Percentiles rank a stretch among this genome's conserved stretches.
Conservation (phyloP, 2,888 invertebrate species). For the Drosophila maculinotata region DNA sequence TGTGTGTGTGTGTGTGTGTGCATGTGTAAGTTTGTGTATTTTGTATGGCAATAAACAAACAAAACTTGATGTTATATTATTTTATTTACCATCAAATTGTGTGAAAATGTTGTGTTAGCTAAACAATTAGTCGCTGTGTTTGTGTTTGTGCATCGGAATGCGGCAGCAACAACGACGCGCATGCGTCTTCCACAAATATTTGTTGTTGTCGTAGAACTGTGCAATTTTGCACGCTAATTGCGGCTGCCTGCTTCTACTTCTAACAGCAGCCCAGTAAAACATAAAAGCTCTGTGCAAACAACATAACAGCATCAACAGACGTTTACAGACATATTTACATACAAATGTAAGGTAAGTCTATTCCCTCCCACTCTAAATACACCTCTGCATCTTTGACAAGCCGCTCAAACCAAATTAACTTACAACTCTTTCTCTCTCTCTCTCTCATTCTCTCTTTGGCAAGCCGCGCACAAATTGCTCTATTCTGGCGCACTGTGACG, state of each 20-base stretch:
- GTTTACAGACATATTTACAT: not conserved
- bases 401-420: conserved; percentile 66
- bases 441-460: not conserved
- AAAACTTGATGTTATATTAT: conserved; percentile 48
- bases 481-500: conserved; percentile 63
- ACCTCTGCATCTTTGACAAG: conserved; percentile 12
- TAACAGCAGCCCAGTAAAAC: conserved; percentile 8
- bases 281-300: conserved; percentile 19
- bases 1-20: conserved; percentile 26
- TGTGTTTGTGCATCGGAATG: conserved; percentile 55
- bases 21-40: conserved; percentile 25
- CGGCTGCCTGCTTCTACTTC: conserved; percentile 5
- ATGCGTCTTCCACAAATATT: conserved; percentile 70
- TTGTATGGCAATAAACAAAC: conserved; percentile 52
- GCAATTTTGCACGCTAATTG: conserved; percentile 52
- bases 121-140: conserved; percentile 66
- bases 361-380: not conserved
- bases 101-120: conserved; percentile 59
- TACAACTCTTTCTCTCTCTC: conserved; percentile 37
- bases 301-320: conserved; percentile 1
- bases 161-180: conserved; percentile 60
- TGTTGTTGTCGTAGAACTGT: conserved; percentile 55
- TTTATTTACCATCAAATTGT: conserved; percentile 51
- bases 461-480: conserved; percentile 62
- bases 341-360: conserved; percentile 33